A percentile compares a stretch with the other conserved stretches of the same genome.
Evolutionary conservation across 2,113 vertebrate species (phyloP).

Genomic region (Macaca nemestrina): DNA sequence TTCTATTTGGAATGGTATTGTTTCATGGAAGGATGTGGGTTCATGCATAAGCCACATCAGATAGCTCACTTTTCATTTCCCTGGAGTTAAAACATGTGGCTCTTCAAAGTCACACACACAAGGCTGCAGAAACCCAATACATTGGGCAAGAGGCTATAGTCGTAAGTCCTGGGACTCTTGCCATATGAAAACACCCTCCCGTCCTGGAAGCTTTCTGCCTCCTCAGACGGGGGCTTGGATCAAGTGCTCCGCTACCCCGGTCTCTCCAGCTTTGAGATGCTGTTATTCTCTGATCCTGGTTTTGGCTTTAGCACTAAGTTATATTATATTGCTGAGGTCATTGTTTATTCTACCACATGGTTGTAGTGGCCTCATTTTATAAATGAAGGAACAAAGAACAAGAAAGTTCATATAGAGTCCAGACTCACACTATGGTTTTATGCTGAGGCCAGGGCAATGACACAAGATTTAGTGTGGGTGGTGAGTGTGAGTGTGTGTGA

Average conservation of each 20-base stretch:
- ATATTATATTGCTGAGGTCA: neutral
- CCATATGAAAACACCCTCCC: neutral
- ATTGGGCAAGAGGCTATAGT: neutral
- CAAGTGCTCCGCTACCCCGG: neutral
- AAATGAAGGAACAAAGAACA: conserved; percentile 45
- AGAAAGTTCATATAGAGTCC: conserved; percentile 43
- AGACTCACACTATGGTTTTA: neutral
- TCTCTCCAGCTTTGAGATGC: neutral
- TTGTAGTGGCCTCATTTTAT: neutral
- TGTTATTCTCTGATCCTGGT: neutral
- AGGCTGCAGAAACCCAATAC: conserved; percentile 1
- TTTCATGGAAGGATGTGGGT: neutral
- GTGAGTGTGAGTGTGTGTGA: neutral
- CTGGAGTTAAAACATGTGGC: neutral
- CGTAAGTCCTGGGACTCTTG: neutral
- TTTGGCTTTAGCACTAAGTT: neutral
- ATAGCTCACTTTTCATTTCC: neutral
- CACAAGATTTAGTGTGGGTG: neutral
- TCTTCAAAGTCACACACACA: neutral
- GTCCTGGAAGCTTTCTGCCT: neutral
- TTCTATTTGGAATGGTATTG: neutral
- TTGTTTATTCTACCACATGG: neutral
- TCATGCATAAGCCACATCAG: neutral
- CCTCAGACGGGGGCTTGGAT: neutral
- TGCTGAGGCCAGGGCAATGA: neutral